These are phyloP conservation scores for Tipula confusa DNA, from an alignment of 2,888 invertebrate species.

Conservation along the genomic window DNA sequence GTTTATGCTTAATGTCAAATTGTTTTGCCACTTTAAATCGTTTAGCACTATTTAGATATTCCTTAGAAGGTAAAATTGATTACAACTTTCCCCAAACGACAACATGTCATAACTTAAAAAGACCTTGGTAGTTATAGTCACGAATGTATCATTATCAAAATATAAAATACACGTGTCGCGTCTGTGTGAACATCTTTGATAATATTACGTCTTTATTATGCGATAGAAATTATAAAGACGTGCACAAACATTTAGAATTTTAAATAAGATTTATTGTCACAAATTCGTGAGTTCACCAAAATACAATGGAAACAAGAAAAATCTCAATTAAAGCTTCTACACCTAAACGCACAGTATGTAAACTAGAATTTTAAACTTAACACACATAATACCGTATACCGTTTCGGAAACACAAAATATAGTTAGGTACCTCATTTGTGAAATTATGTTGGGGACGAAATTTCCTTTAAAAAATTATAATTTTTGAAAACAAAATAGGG, in stretches of 20 bases:
- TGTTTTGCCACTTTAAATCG: neutral
- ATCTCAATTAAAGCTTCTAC: neutral
- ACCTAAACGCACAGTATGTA: neutral
- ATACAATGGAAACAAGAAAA: neutral
- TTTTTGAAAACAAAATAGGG: neutral
- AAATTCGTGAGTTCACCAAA: neutral
- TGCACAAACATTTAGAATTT: neutral
- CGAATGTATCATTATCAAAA: neutral
- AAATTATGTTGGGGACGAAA: neutral
- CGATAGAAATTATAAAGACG: neutral
- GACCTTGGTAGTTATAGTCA: too few species aligned
- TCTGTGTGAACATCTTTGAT: neutral
- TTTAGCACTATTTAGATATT: neutral
- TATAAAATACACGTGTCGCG: neutral
- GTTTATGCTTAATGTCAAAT: neutral
- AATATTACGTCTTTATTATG: too few species aligned
- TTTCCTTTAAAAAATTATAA: neutral
- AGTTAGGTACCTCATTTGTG: neutral
- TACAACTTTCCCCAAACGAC: neutral
- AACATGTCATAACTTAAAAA: neutral
- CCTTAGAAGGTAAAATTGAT: neutral
- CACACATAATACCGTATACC: neutral
- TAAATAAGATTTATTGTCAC: neutral
- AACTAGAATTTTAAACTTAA: neutral
- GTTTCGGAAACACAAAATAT: neutral